Evolutionary conservation across 2,113 vertebrate species (phyloP).

Genomic region (Notarius quadriscutis): DNA sequence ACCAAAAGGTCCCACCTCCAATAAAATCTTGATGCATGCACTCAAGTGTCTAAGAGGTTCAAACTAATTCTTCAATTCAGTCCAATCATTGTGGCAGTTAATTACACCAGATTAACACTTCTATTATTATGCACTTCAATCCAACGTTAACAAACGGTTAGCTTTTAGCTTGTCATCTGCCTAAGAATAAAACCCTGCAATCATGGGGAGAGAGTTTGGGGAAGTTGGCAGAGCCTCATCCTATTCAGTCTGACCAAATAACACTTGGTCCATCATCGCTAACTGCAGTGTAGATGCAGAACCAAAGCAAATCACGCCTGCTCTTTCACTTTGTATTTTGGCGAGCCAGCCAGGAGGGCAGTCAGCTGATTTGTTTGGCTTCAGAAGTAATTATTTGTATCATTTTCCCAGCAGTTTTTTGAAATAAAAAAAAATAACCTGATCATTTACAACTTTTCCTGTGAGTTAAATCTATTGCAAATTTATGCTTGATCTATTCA

Average conservation of each 20-base stretch:
- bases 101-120: background rate
- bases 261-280: background rate
- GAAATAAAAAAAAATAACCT: background rate
- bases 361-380: background rate
- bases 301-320: background rate
- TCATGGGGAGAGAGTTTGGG: background rate
- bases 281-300: background rate
- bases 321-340: background rate
- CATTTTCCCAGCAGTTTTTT: background rate
- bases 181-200: background rate
- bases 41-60: background rate
- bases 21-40: background rate
- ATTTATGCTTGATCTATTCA: background rate
- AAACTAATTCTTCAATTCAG: background rate
- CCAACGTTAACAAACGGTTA: background rate
- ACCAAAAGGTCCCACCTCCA: background rate
- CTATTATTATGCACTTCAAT: background rate
- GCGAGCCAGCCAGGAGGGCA: background rate
- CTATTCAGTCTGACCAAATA: background rate
- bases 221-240: background rate
- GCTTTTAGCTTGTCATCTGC: background rate
- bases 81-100: no score
- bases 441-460: background rate
- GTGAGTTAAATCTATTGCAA: background rate
- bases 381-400: background rate